These are phyloP conservation scores for Pyrocoelia pectoralis DNA, from an alignment of 2,888 invertebrate genomes.

Conservation along the genomic window DNA sequence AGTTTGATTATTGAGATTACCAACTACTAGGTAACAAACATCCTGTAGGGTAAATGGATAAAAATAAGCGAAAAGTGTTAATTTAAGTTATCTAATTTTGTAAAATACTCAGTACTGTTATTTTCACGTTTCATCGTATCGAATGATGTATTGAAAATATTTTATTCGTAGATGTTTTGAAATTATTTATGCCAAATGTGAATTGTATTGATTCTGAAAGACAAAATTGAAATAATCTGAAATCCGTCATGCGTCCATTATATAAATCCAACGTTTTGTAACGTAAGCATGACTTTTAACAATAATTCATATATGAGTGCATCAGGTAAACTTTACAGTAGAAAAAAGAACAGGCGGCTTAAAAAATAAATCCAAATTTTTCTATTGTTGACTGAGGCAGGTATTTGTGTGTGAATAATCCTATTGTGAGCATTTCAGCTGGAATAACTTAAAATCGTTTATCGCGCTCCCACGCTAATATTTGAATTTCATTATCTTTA, in stretches of 20 bases:
- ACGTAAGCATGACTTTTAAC: slow-evolving; percentile 51
- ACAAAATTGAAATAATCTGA: slow-evolving; percentile 3
- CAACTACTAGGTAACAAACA: too few relatives aligned
- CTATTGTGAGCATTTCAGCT: slow-evolving; percentile 48
- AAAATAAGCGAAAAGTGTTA: too few relatives aligned
- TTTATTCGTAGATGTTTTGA: too few relatives aligned
- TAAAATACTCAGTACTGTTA: too few relatives aligned
- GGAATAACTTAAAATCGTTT: slow-evolving; percentile 48
- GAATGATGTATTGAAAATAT: too few relatives aligned
- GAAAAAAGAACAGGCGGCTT: slow-evolving; percentile 25
- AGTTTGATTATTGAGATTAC: too few relatives aligned
- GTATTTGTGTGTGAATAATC: slow-evolving; percentile 55
- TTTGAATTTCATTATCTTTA: slow-evolving; percentile 44
- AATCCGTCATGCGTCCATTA: slow-evolving; percentile 19
- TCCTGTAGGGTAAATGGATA: too few relatives aligned
- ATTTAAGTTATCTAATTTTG: too few relatives aligned
- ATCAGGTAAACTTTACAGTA: slow-evolving; percentile 49
- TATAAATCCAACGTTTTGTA: slow-evolving; percentile 28
- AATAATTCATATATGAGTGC: slow-evolving; percentile 51
- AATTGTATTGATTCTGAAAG: neutral
- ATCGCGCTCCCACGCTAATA: slow-evolving; percentile 47
- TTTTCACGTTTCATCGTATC: too few relatives aligned
- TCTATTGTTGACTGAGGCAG: slow-evolving; percentile 51
- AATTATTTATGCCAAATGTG: neutral
- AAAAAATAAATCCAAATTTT: slow-evolving; percentile 45